Base-by-base conservation (phyloP, 1,140 invertebrate genomes). In the Anoplolepis gracilipes region DNA sequence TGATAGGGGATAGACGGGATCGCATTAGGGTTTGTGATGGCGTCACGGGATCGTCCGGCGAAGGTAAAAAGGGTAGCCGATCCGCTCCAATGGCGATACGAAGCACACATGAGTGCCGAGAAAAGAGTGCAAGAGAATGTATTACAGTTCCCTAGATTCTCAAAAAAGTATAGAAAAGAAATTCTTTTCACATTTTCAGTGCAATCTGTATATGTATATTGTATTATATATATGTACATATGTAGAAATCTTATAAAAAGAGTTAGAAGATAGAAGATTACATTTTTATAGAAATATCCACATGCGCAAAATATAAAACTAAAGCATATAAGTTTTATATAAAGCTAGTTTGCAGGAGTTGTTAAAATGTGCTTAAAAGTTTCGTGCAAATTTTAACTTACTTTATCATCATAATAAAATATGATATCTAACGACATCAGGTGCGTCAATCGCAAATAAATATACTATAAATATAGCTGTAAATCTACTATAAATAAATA, bases 1-100 rank as follows among this genome's bases (percentile, higher is more conserved):
- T 69, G 87, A 79, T 89, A 75, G 67, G 53, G 70, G 59, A 88
- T 84, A 39, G 77, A 89, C 67, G 64, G 59, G 84, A 76, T 65
- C 69, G 57, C 87, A 88, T 88, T 88, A 88, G 82, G 76, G 30
- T 67, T 22, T 55, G 46, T 19, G 62, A 57, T 85, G 69, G 64
- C 28, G 13, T 57, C 55, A 49, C 49, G 36, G 19, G 62, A 46
- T 59, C 73, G 33, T 73, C 28, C 49, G 28, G 46, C 33, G 61
- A 46, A 61, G 57, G 28, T 84, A 87, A 75, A 84, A 86, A 88
- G 62, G 73, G 25, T 33, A 11, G 28, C 22, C 70, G 42, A 57
- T 69, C n/a, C 39, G 84, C 19, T 57, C 36, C 33, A 79, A 36
- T 59, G 28, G 28, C 25, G 16, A 22, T 25, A 46, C 53, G 67